Evolutionary conservation across 2,888 invertebrate species (phyloP), one percentile per base, ranked within the genome.

Genomic region (Rugalucina vietnamica): DNA sequence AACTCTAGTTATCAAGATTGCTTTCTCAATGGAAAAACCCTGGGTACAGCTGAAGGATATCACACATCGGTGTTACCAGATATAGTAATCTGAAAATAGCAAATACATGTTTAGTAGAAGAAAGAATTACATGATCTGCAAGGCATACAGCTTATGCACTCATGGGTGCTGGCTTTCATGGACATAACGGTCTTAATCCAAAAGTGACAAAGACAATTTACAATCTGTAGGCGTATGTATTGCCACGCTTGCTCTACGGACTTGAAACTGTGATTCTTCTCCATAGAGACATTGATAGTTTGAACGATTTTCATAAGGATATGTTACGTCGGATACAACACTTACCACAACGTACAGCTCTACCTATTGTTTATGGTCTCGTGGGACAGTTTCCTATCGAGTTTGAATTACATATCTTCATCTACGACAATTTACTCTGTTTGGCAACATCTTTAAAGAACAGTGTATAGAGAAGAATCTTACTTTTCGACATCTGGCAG

Each of bases 91-190:
- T 54, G 3, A 54, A 4, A 29, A 69, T 27, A 4, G 69, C 34
- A 32, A 69, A 69, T 27, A 36, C 5, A 24, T 14, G 36, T 24
- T 14, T 69, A 32, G 37, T 43, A 27, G 43, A 36, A 37, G n/a
- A 36, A 5, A 72, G 72, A 37, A 72, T 72, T 21, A 72, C n/a
- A n/a, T n/a, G 5, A 27, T 10, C 21, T 5, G 72, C 39, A 5
- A 72, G 72, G n/a, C 32, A 39, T 8, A 72, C 72, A 18, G 72
- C 72, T 12, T 72, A 72, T 72, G 72, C 72, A 8, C 43, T 72
- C 4, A 72, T 72, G 72, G 72, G 72, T 14, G 72, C 43, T 37
- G 72, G 72, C 43, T 72, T 72, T 24, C 72, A 72, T 37, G 72
- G 72, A 27, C 21, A 18, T 43, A 72, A 72, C 32, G 43, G 72